phyloP scores from a whole-genome alignment of 1,140 invertebrate genomes.

The Leptestheria dahalacensis region DNA sequence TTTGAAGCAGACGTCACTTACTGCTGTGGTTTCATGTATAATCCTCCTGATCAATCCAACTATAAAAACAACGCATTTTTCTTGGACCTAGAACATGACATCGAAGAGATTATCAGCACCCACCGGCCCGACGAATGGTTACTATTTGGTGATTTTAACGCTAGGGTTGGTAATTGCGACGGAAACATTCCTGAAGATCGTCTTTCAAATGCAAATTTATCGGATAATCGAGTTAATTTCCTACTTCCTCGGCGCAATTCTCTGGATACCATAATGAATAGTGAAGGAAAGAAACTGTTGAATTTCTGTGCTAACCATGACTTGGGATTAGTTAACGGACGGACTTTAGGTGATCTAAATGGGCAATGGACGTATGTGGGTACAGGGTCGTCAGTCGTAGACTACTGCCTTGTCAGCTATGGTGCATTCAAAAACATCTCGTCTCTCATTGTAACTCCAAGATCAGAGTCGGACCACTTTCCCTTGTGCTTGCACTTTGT shows the following conservation, averaged over 20 bases:
- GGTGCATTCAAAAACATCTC: not conserved
- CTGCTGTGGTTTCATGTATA: not conserved
- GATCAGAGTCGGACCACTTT: not conserved
- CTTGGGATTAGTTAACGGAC: not conserved
- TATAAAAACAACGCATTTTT: not conserved
- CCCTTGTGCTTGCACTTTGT: not conserved
- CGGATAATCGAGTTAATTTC: no score
- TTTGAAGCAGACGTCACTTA: not conserved
- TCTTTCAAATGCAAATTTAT: no score
- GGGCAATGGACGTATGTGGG: not conserved
- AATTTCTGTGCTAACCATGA: not conserved
- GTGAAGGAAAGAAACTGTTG: not conserved
- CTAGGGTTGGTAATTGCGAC: not conserved
- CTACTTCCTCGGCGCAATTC: no score
- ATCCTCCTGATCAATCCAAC: not conserved
- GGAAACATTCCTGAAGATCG: no score
- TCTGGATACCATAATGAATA: not conserved
- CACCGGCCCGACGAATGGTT: not conserved
- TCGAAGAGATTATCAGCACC: not conserved
- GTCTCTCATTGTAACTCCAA: not conserved
- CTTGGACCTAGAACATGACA: not conserved
- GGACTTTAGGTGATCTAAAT: not conserved
- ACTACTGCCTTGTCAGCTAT: not conserved
- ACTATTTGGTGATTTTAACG: not conserved
- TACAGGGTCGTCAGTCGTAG: not conserved